phyloP scores from a whole-genome alignment of 2,113 vertebrate genomes.

The Cheilinus undulatus region DNA sequence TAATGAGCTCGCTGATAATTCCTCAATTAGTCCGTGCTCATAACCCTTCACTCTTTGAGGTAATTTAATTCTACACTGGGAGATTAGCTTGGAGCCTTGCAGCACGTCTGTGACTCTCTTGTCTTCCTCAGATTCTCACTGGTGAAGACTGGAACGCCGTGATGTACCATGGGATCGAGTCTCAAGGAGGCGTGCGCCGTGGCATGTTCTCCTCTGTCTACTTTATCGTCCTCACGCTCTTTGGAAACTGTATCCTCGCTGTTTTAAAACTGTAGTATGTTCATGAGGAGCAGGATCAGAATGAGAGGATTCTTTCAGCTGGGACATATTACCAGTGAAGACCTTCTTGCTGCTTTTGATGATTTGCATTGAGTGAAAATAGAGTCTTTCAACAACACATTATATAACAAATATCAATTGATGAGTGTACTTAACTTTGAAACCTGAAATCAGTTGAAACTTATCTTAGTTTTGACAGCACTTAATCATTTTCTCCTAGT shows the following conservation, averaged over 20 bases:
- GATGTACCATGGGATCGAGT: constrained; percentile 98
- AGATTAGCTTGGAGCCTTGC: constrained; percentile 11
- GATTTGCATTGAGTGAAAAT: too few relatives aligned
- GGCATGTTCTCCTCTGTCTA: constrained; percentile 98
- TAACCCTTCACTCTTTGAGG: constrained; percentile 45
- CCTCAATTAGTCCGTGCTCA: constrained; percentile 55
- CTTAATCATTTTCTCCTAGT: too few relatives aligned
- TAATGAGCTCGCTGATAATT: constrained; percentile 59
- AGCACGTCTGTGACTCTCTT: constrained; percentile 8
- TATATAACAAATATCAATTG: too few relatives aligned
- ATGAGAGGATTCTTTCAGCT: background rate
- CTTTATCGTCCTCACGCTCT: constrained; percentile 96
- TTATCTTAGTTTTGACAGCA: too few relatives aligned
- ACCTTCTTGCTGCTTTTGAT: too few relatives aligned
- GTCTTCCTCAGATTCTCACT: constrained; percentile 89
- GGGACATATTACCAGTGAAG: too few relatives aligned
- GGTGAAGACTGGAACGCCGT: constrained; percentile 99
- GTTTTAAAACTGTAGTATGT: background rate
- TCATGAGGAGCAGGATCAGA: background rate
- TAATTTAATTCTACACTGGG: constrained; percentile 42
- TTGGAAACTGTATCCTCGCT: constrained; percentile 98
- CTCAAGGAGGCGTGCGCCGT: constrained; percentile 91
- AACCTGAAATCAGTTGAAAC: too few relatives aligned
- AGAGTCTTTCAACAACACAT: too few relatives aligned
- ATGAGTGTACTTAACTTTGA: too few relatives aligned